phyloP scores from a whole-genome alignment of 2,113 vertebrate species.

The Microcebus jonahi region DNA sequence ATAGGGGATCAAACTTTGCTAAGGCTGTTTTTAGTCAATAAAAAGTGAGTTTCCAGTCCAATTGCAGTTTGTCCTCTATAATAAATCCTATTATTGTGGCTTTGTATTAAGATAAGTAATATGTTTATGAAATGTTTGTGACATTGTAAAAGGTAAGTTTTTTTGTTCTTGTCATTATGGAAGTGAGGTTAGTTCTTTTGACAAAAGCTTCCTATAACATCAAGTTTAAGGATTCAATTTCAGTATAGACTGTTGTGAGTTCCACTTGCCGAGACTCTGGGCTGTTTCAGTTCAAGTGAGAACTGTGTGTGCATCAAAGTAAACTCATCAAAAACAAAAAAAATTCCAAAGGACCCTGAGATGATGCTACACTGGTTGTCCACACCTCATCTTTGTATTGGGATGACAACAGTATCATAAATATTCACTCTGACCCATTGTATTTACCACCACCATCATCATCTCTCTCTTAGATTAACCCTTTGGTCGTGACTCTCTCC shows the following conservation, averaged over 20 bases:
- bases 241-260: not conserved
- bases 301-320: not conserved
- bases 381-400: not conserved
- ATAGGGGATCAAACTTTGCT: not conserved
- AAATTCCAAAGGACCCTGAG: not conserved
- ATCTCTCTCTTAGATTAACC: not conserved
- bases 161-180: not conserved
- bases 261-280: not conserved
- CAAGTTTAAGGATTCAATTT: not conserved
- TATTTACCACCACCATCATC: not conserved
- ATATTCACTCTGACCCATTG: not conserved
- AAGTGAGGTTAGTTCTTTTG: not conserved
- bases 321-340: not conserved
- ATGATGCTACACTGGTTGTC: not conserved
- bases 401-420: not conserved
- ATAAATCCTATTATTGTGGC: not conserved
- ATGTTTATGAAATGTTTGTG: slow-evolving; percentile 1
- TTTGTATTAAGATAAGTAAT: not conserved
- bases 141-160: not conserved
- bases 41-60: not conserved
- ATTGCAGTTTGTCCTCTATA: not conserved
- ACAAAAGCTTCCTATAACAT: not conserved
- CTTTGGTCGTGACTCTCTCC: not conserved
- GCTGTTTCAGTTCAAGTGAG: not conserved
- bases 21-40: not conserved